A percentile compares a stretch with the other conserved stretches of the same genome.
phyloP scores from a whole-genome alignment of 2,888 invertebrate genomes.

The Drosophila meridiana region DNA sequence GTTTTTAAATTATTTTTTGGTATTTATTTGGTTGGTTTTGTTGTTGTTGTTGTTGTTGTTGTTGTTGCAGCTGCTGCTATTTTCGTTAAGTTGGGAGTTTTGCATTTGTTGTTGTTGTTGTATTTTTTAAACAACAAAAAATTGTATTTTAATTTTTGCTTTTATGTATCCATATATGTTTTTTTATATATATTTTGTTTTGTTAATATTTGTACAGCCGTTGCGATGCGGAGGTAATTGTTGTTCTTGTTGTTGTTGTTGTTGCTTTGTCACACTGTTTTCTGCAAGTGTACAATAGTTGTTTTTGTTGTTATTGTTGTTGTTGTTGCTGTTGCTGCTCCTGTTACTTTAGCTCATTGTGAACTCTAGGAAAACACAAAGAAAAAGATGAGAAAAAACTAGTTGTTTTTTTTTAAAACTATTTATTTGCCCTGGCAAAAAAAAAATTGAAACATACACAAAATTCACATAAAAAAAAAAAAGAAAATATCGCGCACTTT shows the following conservation, averaged over 20 bases:
- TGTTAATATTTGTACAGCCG: slow-evolving; percentile 74
- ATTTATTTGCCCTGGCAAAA: not conserved
- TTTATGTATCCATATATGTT: slow-evolving; percentile 25
- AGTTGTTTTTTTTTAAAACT: not conserved
- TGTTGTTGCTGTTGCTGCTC: slow-evolving; percentile 19
- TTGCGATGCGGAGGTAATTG: slow-evolving; percentile 61
- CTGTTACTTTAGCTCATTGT: slow-evolving; percentile 39
- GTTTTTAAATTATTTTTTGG: slow-evolving; percentile 43
- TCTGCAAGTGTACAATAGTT: slow-evolving; percentile 17
- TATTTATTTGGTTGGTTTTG: slow-evolving; percentile 49
- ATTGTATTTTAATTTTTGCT: slow-evolving; percentile 1
- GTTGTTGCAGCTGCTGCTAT: slow-evolving; percentile 55
- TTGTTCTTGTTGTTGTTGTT: slow-evolving; percentile 52
- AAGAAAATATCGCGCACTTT: slow-evolving; percentile 33
- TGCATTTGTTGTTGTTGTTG: slow-evolving; percentile 37
- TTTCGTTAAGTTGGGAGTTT: slow-evolving; percentile 32
- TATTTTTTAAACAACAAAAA: slow-evolving; percentile 3
- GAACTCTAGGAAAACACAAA: slow-evolving; percentile 31
- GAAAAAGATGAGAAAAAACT: slow-evolving; percentile 7
- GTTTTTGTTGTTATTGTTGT: slow-evolving; percentile 24
- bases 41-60: slow-evolving; percentile 27
- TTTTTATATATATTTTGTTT: slow-evolving; percentile 28
- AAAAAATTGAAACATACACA: slow-evolving; percentile 9
- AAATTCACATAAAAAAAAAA: slow-evolving; percentile 20
- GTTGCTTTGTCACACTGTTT: slow-evolving; percentile 38